These are phyloP conservation scores for Bos indicus DNA, from an alignment of 2,113 vertebrate species.

Conservation along the genomic window DNA sequence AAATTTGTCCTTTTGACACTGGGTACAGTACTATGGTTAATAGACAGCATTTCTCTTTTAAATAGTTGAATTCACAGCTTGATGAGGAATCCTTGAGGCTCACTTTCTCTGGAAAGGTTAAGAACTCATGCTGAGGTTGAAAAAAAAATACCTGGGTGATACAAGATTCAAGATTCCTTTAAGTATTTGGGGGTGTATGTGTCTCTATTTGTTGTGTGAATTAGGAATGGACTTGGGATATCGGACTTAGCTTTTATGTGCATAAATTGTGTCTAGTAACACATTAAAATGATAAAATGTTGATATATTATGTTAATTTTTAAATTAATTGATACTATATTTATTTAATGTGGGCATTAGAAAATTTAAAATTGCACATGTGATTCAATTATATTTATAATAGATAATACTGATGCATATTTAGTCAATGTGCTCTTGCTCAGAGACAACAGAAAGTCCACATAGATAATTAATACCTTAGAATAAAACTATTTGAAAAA, in stretches of 20 bases:
- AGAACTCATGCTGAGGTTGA: neutral
- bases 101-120: neutral
- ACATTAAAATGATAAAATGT: neutral
- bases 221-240: accelerated
- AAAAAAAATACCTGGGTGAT: neutral
- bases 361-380: neutral
- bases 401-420: neutral
- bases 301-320: neutral
- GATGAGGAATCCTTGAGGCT: neutral
- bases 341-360: neutral
- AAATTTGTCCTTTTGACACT: neutral
- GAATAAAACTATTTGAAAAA: neutral
- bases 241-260: neutral
- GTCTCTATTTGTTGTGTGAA: neutral
- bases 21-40: neutral
- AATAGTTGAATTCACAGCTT: neutral
- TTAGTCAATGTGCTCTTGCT: neutral
- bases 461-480: accelerated
- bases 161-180: neutral
- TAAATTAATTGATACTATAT: neutral
- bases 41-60: neutral
- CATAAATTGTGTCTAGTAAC: neutral
- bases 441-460: neutral
- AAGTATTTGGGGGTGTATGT: neutral
- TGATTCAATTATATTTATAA: neutral